These are phyloP conservation scores for Neoascia interrupta DNA, from an alignment of 2,888 invertebrate species.

Conservation along the genomic window DNA sequence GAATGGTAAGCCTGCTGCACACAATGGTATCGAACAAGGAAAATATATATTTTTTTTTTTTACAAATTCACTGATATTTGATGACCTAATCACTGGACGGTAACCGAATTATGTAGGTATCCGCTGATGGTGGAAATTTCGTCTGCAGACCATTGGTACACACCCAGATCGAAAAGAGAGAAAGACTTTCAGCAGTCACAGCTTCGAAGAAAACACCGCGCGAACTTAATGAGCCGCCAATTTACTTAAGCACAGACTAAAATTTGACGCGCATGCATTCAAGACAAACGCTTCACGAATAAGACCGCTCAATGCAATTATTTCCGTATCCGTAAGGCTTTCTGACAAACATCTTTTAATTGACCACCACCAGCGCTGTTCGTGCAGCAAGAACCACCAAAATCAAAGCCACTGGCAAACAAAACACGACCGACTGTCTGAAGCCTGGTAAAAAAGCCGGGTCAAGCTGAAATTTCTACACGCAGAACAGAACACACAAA, in stretches of 20 bases:
- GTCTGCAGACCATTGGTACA: too few relatives aligned
- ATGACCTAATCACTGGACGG: neutral
- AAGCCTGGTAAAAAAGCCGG: slow-evolving; percentile 45
- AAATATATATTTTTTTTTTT: slow-evolving; percentile 24
- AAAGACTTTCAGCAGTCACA: too few relatives aligned
- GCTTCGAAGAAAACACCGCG: too few relatives aligned
- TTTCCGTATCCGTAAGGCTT: slow-evolving; percentile 29
- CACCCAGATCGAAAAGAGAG: too few relatives aligned
- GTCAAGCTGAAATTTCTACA: slow-evolving; percentile 44
- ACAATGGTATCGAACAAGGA: slow-evolving; percentile 31
- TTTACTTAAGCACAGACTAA: slow-evolving; percentile 3
- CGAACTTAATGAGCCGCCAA: neutral
- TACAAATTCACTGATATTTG: slow-evolving; percentile 16
- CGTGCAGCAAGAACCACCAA: neutral
- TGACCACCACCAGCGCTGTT: slow-evolving; percentile 21
- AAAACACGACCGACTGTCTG: neutral
- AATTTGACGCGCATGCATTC: slow-evolving; percentile 5
- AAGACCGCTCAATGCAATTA: slow-evolving; percentile 31
- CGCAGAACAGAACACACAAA: slow-evolving; percentile 55
- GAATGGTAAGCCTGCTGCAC: slow-evolving; percentile 18
- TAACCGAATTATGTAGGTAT: too few relatives aligned
- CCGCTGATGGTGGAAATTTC: too few relatives aligned
- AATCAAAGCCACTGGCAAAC: slow-evolving; percentile 4
- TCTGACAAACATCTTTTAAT: slow-evolving; percentile 18
- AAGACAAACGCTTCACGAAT: slow-evolving; percentile 31